These are phyloP conservation scores for Holothuria leucospilota DNA, from an alignment of 53 echinoderm and acorn worm species.

Conservation along the genomic window DNA sequence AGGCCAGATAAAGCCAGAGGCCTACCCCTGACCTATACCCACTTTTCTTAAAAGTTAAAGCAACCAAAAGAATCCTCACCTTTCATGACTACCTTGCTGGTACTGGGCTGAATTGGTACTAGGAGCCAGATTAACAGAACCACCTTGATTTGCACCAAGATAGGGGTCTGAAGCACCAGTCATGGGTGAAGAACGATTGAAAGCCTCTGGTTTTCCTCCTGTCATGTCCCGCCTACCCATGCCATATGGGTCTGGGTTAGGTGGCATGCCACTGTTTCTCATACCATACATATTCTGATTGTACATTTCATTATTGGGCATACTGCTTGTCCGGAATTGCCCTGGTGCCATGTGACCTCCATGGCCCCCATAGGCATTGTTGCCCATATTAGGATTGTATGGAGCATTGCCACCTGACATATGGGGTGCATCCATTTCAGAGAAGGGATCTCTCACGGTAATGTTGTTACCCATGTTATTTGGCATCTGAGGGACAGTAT, in stretches of 20 bases:
- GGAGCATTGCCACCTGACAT: slow-evolving; percentile 32
- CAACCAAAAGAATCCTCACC: not conserved
- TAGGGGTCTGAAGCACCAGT: slow-evolving; percentile 7
- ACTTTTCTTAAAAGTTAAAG: too few relatives aligned
- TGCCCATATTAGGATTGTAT: slow-evolving; percentile 28
- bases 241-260: slow-evolving; percentile 38
- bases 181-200: slow-evolving; percentile 30
- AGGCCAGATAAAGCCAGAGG: too few relatives aligned
- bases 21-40: too few relatives aligned
- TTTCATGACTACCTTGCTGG: slow-evolving; percentile 44
- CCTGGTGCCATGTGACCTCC: slow-evolving; percentile 21
- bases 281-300: slow-evolving; percentile 19
- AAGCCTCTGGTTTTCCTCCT: slow-evolving; percentile 53
- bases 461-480: slow-evolving; percentile 92
- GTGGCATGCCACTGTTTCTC: slow-evolving; percentile 55
- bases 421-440: slow-evolving; percentile 73
- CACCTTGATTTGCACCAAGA: slow-evolving; percentile 25
- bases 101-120: slow-evolving; percentile 15
- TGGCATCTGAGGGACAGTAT: slow-evolving; percentile 77
- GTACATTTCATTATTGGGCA: slow-evolving; percentile 46
- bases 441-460: slow-evolving; percentile 92
- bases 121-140: not conserved
- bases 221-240: slow-evolving; percentile 36
- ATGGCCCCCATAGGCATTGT: slow-evolving; percentile 17
- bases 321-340: slow-evolving; percentile 18